Base-by-base conservation (phyloP, 2,797 vertebrate genomes). In the Tiaroga cobitis region DNA sequence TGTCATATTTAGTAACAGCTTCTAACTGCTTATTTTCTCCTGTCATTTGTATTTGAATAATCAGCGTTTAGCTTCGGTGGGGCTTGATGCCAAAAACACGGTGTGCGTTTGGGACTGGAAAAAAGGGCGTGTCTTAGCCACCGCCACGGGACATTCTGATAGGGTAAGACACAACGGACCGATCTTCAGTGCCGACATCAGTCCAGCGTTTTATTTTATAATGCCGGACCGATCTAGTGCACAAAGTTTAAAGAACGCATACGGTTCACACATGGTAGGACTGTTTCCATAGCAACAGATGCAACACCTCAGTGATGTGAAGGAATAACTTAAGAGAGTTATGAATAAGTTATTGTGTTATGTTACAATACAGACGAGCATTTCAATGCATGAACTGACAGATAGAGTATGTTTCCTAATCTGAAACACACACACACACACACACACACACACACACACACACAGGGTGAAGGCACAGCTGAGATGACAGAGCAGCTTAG, bases 81-180 rank as follows among this genome's bases (percentile, higher is more conserved):
- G 98, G 80, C 92, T 99, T 87, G 98, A 99, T 90, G 97, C 97
- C 92, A 99, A 99, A 94, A 99, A 99, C 90, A 98, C 97, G 0
- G 91, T 99, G 87, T 99, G 97, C 81, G 93, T 99, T 76, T 99
- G 98, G 98, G 98, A 99, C 90, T 99, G 98, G 98, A 97, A 95
- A 90, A 97, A 95, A 91, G 98, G 98, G 85, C 95, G 96, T 79
- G 95, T 98, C 49, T 92, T 99, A 83, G 97, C 97, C 68, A 96
- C 96, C 4, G 97, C 98, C 9, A 97, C 97, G 0, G 98, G 98
- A 89, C 98, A 99, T 93, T 98, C 97, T 0, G 98, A 99, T 92
- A 94, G 98, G 95, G 98, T 99, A 96, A 85, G 91, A 26, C 24
- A 10, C 26, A 15, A 59, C 39, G 8, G 4, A 3, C 51, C 7